Conservation (phyloP, 2,888 invertebrate genomes). For the Chymomyza procnemis region DNA sequence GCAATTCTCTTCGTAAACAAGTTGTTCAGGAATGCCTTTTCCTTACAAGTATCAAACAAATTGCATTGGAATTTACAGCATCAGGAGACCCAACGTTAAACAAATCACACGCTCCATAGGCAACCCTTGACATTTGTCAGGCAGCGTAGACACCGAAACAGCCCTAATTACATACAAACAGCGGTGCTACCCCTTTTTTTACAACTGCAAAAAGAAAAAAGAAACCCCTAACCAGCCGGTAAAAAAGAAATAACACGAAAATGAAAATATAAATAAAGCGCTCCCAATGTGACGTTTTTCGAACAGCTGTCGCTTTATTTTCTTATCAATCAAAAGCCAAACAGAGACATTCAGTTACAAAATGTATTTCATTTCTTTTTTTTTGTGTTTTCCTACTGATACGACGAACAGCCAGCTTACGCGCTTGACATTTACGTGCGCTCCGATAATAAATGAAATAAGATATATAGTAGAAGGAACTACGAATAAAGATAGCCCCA, state of each 20-base stretch:
- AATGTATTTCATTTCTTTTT: slow-evolving; percentile 46
- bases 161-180: slow-evolving; percentile 52
- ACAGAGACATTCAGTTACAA: slow-evolving; percentile 17
- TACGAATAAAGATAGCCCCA: not conserved
- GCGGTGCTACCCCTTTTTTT: not conserved
- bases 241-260: not conserved
- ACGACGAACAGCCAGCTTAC: slow-evolving; percentile 39
- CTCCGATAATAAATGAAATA: slow-evolving; percentile 47
- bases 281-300: not conserved
- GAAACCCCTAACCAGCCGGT: not conserved
- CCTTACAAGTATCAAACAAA: not conserved
- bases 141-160: slow-evolving; percentile 28
- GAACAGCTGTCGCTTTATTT: slow-evolving; percentile 48
- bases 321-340: slow-evolving; percentile 59
- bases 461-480: not conserved
- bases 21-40: not conserved
- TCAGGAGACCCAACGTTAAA: not conserved
- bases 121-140: slow-evolving; percentile 19
- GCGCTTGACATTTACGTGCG: slow-evolving; percentile 58
- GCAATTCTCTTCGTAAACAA: not conserved
- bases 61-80: not conserved
- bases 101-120: slow-evolving; percentile 37
- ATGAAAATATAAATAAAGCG: not conserved
- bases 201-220: not conserved
- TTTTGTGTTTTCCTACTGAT: slow-evolving; percentile 1